These are phyloP conservation scores for Sinocyclocheilus grahami DNA, from an alignment of 2,113 vertebrate species.

Conservation along the genomic window DNA sequence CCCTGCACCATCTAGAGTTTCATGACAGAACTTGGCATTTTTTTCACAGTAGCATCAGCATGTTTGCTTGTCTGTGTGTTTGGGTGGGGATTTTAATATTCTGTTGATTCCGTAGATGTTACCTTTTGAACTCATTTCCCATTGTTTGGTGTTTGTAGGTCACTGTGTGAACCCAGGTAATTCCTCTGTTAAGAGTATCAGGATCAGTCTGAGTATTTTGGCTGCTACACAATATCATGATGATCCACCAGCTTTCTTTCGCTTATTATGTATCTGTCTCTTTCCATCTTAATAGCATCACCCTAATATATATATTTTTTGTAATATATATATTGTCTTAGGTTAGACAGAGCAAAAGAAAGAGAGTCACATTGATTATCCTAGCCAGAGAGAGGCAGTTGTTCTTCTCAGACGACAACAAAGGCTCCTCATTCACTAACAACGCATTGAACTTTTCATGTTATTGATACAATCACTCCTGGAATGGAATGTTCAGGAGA, in stretches of 20 bases:
- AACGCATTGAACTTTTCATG: constrained; percentile 14
- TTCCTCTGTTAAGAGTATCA: constrained; percentile 45
- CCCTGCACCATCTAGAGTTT: too few relatives aligned
- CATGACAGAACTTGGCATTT: too few relatives aligned
- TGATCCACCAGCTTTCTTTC: constrained; percentile 31
- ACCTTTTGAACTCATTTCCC: constrained; percentile 23
- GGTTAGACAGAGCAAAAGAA: constrained; percentile 16
- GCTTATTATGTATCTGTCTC: neutral
- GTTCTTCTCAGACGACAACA: constrained; percentile 14
- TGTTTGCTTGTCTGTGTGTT: constrained; percentile 21
- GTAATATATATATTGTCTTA: constrained; percentile 8
- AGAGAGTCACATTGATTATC: constrained; percentile 38
- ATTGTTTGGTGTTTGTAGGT: constrained; percentile 62
- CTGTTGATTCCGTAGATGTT: neutral
- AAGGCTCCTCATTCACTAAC: constrained; percentile 19
- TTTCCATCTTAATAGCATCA: constrained; percentile 44
- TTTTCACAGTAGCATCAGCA: neutral
- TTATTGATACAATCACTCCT: constrained; percentile 40
- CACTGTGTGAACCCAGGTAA: constrained; percentile 62
- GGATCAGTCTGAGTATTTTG: constrained; percentile 3
- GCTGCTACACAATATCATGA: neutral
- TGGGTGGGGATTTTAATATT: neutral
- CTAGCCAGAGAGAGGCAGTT: constrained; percentile 44
- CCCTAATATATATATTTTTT: neutral
- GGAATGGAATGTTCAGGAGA: constrained; percentile 45